Evolutionary conservation across 2,113 vertebrate genomes (phyloP).

Genomic region (Centrocercus urophasianus): DNA sequence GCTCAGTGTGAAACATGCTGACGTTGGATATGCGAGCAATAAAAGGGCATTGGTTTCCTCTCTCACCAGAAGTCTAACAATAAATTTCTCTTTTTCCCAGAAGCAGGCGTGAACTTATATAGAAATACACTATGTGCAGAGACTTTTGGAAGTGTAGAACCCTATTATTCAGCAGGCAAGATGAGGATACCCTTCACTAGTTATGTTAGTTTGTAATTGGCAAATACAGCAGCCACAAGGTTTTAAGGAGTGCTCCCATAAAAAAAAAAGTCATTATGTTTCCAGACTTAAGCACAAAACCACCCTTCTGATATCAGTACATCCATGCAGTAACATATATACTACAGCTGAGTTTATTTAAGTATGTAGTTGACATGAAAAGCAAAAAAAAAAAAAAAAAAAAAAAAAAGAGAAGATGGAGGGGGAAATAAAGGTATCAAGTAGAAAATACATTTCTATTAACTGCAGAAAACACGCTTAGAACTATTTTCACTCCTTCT

Average conservation of each 20-base stretch:
- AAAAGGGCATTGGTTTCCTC: neutral
- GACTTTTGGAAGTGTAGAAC: neutral
- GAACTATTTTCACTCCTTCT: conserved; percentile 43
- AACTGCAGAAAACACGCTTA: conserved; percentile 4
- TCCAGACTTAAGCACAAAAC: neutral
- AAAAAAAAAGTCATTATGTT: neutral
- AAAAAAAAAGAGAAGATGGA: neutral
- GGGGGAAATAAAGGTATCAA: neutral
- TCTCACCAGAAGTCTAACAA: neutral
- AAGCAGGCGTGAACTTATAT: neutral
- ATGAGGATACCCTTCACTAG: neutral
- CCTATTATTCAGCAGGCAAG: neutral
- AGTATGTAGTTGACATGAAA: neutral
- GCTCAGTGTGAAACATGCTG: neutral
- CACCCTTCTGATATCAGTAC: neutral
- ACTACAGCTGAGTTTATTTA: neutral
- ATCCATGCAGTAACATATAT: neutral
- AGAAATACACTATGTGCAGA: neutral
- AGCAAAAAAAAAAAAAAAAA: neutral
- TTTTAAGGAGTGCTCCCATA: neutral
- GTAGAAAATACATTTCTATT: neutral
- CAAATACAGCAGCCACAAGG: neutral
- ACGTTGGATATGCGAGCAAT: neutral
- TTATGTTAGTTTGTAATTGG: neutral
- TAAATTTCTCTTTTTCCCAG: too few species aligned